Base-by-base conservation (phyloP, 2,888 invertebrate genomes). In the Hypomecis punctinalis region DNA sequence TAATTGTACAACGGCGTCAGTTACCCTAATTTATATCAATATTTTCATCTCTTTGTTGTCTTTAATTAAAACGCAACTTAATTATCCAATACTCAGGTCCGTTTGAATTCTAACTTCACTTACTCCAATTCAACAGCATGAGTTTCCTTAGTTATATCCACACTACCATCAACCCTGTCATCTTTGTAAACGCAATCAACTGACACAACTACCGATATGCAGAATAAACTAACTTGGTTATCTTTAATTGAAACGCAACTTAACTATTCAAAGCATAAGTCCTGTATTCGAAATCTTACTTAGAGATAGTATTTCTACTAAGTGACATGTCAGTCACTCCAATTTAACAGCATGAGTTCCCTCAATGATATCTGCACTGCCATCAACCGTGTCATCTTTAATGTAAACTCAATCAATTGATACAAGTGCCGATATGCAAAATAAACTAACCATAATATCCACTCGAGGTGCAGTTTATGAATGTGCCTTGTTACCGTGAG, bases 171-270 rank as follows among this genome's bases (percentile, higher is more conserved):
- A 33, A 56, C 8, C 33, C 7, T 40, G 55, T 9, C 47, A 40
- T 47, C 52, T 47, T 35, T 46, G 35, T 10, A 49, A 54, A 54
- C 59, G 10, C 55, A 48, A 59, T 53, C 39, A 60, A 45, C 55
- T 42, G 39, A 35, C 10, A 23, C 55, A 46, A 55, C 13, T 36
- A 49, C 46, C 55, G 43, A 62, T 70, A 70, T 71, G 71, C 71
- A 71, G 66, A 70, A 63, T 60, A 64, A 68, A 71, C 65, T 36
- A 53, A 33, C 61, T n/a, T n/a, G n/a, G n/a, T n/a, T n/a, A n/a
- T n/a, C n/a, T n/a, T n/a, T n/a, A n/a, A n/a, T n/a, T n/a, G n/a
- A n/a, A n/a, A n/a, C n/a, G 37, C 37, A 37, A 37, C 5, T 37
- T 37, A 37, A 37, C 37, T 37, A 37, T n/a, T n/a, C n/a, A n/a